Conservation (phyloP, 2,113 vertebrate genomes). For the Podarcis cretensis region DNA sequence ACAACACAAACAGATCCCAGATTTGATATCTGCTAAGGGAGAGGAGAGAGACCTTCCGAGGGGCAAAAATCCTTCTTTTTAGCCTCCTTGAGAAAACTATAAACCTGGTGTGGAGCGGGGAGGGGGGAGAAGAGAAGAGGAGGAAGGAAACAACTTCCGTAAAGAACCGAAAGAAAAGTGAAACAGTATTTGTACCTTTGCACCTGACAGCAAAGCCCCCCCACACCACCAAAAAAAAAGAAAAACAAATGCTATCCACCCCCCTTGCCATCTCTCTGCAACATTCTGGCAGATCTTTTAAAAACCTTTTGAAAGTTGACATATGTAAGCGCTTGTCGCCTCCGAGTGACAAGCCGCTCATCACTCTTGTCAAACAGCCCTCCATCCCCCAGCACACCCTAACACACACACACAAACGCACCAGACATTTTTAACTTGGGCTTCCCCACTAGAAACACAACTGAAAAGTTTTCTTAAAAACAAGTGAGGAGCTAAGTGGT, state of each 20-base stretch:
- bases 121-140: background rate
- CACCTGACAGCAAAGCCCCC: constrained; percentile 3
- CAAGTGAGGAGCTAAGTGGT: background rate
- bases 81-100: too few species aligned
- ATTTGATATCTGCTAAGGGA: too few species aligned
- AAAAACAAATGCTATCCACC: background rate
- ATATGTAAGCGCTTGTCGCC: background rate
- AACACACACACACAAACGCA: too few species aligned
- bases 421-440: background rate
- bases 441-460: background rate
- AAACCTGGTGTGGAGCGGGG: background rate
- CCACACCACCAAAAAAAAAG: background rate
- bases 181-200: constrained; percentile 55
- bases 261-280: background rate
- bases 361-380: background rate
- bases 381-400: background rate
- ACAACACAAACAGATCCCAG: too few species aligned
- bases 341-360: background rate
- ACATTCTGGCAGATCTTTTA: background rate
- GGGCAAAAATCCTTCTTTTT: too few species aligned
- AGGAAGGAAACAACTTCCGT: constrained; percentile 72
- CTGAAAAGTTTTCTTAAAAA: background rate
- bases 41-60: too few species aligned
- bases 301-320: constrained; percentile 34
- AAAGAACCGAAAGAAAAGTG: constrained; percentile 77